Evolutionary conservation across 2,888 invertebrate species (phyloP), one percentile per base, ranked within the genome.

Genomic region (Entomobrya proxima): DNA sequence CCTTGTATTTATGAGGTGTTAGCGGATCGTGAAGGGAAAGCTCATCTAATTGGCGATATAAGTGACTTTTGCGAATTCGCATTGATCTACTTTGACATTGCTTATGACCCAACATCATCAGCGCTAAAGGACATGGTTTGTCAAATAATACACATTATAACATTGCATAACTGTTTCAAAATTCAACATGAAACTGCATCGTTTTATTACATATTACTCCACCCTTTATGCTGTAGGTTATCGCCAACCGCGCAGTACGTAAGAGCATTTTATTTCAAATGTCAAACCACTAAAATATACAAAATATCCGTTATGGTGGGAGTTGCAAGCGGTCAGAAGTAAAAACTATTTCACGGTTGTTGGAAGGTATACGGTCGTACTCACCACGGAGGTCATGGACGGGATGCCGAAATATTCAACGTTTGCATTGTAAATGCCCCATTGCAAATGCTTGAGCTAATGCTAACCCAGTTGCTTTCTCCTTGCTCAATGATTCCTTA

Each of bases 41-140:
- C 81, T 7, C 50, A 80, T 55, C 79, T 89, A 18, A 90, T 89
- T 52, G 90, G 90, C 11, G 89, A 88, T 44, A 87, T 89, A 44
- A 88, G 88, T 77, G 90, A 90, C 37, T 90, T 90, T 76, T 89
- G 88, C 47, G 90, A 90, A 79, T 90, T 88, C 50, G 86, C 87
- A 11, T 35, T 82, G 21, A 32, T 87, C 13, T 89, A 88, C 55
- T 90, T 89, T 85, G 88, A 87, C 18, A 55, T 89, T 11, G 21
- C 52, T 5, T 82, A 55, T 37, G 88, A 89, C 52, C 77, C 84
- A 9, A 77, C 76, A 13, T 78, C 80, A 6, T 11, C 78, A 7
- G 81, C 87, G 18, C 69, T 89, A 2, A 77, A 85, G 44, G 82
- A 79, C 11, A 69, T 75, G 37, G 87, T 88, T 9, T 64, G 64